Evolutionary conservation across 2,888 invertebrate species (phyloP), one percentile per base, ranked within the genome.

Genomic region (Melanostoma scalare): DNA sequence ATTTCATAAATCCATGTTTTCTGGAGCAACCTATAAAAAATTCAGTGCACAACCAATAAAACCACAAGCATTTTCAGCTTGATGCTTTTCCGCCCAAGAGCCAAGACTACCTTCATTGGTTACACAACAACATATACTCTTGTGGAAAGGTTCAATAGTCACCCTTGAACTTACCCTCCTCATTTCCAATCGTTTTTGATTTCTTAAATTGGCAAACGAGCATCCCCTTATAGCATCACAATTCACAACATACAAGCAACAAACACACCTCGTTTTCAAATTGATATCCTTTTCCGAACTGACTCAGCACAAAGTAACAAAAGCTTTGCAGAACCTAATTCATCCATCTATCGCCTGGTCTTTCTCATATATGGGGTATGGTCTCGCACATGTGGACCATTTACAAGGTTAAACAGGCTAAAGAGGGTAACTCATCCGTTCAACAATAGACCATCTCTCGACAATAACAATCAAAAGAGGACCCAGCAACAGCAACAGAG

Each of bases 321-420:
- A 69, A 60, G 65, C 69, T 73, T 46, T 36, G n/a, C 9, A 55
- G 55, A 77, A 50, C 72, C 76, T 55, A 60, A 67, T 68, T 63
- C 72, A 77, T 76, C 53, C 36, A 65, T 8, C 48, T 40, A 0
- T n/a, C 38, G 48, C 6, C 6, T n/a, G 38, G 30, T 38, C 6
- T 3, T 69, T 46, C 50, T n/a, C 35, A 4, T 44, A 4, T 46
- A 2, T 52, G 20, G 20, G 20, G n/a, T 42, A 40, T 36, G 33
- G 38, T 46, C 61, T 30, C 81, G 60, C 38, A 73, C 63, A 78
- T 73, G 44, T 63, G 60, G 4, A 67, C 52, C 72, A 60, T 63
- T 65, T 60, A 84, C 78, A 78, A 84, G 73, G 74, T 79, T 79
- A 84, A 84, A 67, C 65, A 71, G 65, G 38, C 69, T 71, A 71